Conservation (phyloP, 2,113 vertebrate species). For the Odocoileus hemionus region DNA sequence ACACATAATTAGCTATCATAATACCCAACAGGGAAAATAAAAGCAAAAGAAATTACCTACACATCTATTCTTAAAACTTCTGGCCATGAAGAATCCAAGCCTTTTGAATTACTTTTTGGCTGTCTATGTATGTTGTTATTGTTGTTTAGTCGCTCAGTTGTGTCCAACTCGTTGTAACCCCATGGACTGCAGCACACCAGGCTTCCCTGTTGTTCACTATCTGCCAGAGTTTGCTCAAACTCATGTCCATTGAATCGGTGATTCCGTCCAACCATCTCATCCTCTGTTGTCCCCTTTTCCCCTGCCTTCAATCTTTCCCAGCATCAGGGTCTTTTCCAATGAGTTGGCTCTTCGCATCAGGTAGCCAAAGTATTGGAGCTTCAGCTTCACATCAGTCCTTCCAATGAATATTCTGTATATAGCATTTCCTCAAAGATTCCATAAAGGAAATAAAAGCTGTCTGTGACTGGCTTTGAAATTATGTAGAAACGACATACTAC, state of each 20-base stretch:
- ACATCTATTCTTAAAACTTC: background rate
- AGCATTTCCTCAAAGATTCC: background rate
- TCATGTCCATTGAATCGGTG: background rate
- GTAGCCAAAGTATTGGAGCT: background rate
- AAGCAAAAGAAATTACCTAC: background rate
- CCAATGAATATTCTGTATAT: background rate
- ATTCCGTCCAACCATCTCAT: background rate
- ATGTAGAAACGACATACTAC: background rate
- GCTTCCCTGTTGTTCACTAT: background rate
- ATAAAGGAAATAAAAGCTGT: background rate
- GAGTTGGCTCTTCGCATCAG: background rate
- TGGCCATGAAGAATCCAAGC: slow-evolving; percentile 3
- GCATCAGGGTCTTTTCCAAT: background rate
- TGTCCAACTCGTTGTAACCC: background rate
- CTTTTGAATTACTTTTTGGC: background rate
- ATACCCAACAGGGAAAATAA: background rate
- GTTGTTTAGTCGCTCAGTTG: background rate
- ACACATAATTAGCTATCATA: background rate
- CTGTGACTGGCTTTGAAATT: background rate
- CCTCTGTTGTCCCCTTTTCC: background rate
- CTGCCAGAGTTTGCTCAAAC: background rate
- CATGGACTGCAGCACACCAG: background rate
- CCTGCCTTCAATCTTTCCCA: background rate
- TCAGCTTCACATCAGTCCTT: background rate
- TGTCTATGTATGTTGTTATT: background rate